Conservation (phyloP, 2,797 vertebrate genomes). For the Columba guinea region DNA sequence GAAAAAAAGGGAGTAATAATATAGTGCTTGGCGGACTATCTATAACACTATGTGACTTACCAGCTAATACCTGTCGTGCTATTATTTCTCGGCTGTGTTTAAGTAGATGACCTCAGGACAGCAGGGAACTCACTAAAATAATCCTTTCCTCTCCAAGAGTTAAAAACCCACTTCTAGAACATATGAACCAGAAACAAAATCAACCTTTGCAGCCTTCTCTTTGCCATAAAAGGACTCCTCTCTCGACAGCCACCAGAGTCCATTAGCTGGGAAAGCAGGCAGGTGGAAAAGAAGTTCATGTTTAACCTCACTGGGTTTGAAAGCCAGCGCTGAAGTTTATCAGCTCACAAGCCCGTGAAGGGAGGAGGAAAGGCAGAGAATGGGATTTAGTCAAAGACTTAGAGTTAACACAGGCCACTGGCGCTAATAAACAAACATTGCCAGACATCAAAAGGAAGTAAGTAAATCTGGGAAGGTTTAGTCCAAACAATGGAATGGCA, state of each 20-base stretch:
- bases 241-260: background rate
- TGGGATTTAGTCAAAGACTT: slow-evolving; percentile 79
- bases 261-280: slow-evolving; percentile 60
- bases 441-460: slow-evolving; percentile 85
- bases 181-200: background rate
- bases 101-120: slow-evolving; percentile 11
- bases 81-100: background rate
- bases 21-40: background rate
- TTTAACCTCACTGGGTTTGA: slow-evolving; percentile 66
- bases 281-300: slow-evolving; percentile 72
- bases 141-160: slow-evolving; percentile 9
- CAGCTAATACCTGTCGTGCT: background rate
- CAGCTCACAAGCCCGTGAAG: slow-evolving; percentile 68
- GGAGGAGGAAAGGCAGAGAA: slow-evolving; percentile 67
- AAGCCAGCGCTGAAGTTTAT: slow-evolving; percentile 68
- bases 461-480: slow-evolving; percentile 75
- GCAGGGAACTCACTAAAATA: slow-evolving; percentile 3
- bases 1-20: background rate
- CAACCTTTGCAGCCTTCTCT: slow-evolving; percentile 33
- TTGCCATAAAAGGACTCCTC: slow-evolving; percentile 48
- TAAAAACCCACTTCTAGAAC: slow-evolving; percentile 26
- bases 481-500: slow-evolving; percentile 75
- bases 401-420: slow-evolving; percentile 84
- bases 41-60: background rate
- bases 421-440: slow-evolving; percentile 90